Evolutionary conservation across 2,113 vertebrate genomes (phyloP).

Genomic region (Motacilla alba): DNA sequence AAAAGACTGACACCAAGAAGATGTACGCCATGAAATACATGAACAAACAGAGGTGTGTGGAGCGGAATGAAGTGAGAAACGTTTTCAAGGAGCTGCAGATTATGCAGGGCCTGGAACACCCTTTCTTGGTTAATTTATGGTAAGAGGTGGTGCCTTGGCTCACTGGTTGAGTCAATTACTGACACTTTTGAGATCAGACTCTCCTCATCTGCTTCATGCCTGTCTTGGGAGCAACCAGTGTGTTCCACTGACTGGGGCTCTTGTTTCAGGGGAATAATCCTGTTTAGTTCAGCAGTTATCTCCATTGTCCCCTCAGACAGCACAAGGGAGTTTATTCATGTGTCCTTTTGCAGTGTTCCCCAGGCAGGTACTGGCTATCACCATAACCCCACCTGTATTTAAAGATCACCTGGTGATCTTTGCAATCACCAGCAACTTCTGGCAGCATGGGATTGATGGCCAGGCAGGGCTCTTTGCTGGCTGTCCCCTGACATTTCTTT

Average conservation of each 20-base stretch:
- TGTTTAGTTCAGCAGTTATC: neutral
- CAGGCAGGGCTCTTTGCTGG: neutral
- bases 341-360: neutral
- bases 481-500: neutral
- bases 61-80: constrained; percentile 95
- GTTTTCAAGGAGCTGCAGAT: constrained; percentile 98
- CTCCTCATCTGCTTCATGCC: neutral
- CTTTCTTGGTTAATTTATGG: constrained; percentile 97
- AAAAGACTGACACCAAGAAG: constrained; percentile 97
- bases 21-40: constrained; percentile 99
- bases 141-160: constrained; percentile 59
- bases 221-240: neutral
- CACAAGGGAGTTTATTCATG: neutral
- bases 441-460: neutral
- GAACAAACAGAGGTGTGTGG: constrained; percentile 96
- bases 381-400: neutral
- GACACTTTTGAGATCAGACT: neutral
- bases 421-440: neutral
- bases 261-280: neutral
- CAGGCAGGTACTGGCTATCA: neutral
- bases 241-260: neutral
- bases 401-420: neutral
- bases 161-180: neutral
- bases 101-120: constrained; percentile 95
- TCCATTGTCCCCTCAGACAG: neutral